phyloP scores from a whole-genome alignment of 2,888 invertebrate genomes.

The Sphaerolaimus hirsutus region DNA sequence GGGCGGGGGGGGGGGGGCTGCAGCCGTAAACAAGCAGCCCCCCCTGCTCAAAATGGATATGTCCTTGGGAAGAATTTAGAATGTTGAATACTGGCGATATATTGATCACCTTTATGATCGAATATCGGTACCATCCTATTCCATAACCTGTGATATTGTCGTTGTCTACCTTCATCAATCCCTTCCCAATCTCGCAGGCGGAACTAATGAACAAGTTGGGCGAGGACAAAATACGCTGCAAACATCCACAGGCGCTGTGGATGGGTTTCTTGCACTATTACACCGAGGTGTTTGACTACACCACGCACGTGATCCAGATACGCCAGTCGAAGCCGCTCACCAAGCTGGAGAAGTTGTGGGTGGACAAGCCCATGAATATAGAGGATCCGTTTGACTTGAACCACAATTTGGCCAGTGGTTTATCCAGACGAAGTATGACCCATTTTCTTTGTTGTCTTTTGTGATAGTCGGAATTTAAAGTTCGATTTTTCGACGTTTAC shows the following conservation, averaged over 20 bases:
- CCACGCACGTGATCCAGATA: slow-evolving; percentile 8
- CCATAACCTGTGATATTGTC: neutral
- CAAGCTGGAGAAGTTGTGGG: slow-evolving; percentile 36
- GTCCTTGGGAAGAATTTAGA: too few species aligned
- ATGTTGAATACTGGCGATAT: too few species aligned
- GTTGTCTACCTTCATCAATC: neutral
- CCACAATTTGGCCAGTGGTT: slow-evolving; percentile 36
- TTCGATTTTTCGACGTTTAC: too few species aligned
- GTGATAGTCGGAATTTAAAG: too few species aligned
- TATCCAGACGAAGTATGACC: slow-evolving; percentile 34
- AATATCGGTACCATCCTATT: too few species aligned
- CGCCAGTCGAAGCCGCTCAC: slow-evolving; percentile 18
- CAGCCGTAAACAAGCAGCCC: too few species aligned
- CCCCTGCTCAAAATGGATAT: too few species aligned
- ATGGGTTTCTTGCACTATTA: slow-evolving; percentile 32
- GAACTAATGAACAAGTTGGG: neutral
- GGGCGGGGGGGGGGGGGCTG: too few species aligned
- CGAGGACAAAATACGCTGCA: neutral
- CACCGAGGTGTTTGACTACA: slow-evolving; percentile 21
- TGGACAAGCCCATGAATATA: slow-evolving; percentile 33
- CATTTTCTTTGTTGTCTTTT: neutral
- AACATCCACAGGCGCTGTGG: slow-evolving; percentile 7
- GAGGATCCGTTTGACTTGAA: slow-evolving; percentile 39
- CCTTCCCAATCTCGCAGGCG: neutral
- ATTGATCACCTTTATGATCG: too few species aligned